A percentile compares a stretch with the other conserved stretches of the same genome.
These are phyloP conservation scores for Sinohyriopsis cumingii DNA, from an alignment of 2,888 invertebrate species.

Conservation along the genomic window DNA sequence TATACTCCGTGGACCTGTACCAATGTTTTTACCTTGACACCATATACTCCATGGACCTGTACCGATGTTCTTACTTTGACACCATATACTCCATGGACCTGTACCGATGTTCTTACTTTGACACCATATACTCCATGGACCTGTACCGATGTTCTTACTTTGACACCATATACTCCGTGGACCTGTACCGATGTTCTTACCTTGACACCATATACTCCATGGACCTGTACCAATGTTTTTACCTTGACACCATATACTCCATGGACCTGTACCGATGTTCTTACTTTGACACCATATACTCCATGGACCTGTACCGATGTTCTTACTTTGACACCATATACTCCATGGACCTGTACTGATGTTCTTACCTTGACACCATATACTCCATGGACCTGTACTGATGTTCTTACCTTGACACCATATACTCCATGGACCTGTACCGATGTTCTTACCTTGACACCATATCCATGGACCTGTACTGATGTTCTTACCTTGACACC, in stretches of 20 bases:
- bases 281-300: constrained; percentile 17
- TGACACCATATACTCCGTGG: constrained; percentile 48
- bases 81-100: constrained; percentile 55
- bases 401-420: too few relatives aligned
- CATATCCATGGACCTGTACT: constrained; percentile 53
- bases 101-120: too few relatives aligned
- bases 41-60: constrained; percentile 58
- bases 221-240: too few relatives aligned
- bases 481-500: too few relatives aligned
- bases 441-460: too few relatives aligned
- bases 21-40: too few relatives aligned
- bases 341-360: constrained; percentile 52
- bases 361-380: too few relatives aligned
- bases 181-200: too few relatives aligned
- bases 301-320: constrained; percentile 55
- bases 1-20: constrained; percentile 62
- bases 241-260: constrained; percentile 41
- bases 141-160: too few relatives aligned
- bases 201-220: constrained; percentile 44
- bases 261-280: constrained; percentile 24
- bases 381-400: constrained; percentile 60
- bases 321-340: constrained; percentile 13
- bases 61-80: too few relatives aligned
- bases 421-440: constrained; percentile 62
- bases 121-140: constrained; percentile 51